Evolutionary conservation across 2,888 invertebrate genomes (phyloP), one percentile per base, ranked within the genome.

Genomic region (Drosophila infuscata): DNA sequence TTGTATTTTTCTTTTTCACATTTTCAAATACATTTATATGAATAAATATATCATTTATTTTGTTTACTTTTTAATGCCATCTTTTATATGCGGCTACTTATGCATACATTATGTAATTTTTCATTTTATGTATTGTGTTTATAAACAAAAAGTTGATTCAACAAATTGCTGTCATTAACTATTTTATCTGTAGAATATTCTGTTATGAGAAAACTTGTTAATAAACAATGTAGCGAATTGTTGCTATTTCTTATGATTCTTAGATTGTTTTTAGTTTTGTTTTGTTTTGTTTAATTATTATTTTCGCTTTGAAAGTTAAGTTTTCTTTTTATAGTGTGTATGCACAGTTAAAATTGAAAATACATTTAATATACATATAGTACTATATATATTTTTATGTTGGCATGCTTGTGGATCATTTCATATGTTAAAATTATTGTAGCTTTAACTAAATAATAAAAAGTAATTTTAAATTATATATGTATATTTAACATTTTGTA

Each of bases 401-500:
- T 82, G 80, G 76, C 73, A 80, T 76, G 69, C 80, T 76, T 79
- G 25, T 75, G 79, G 73, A 73, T 79, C 53, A 35, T 70, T 66
- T 64, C 29, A 62, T 59, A 76, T 70, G 63, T 73, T 83, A 76
- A 82, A 83, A 83, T 83, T 81, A 79, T 79, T 81, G 81, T 79
- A 83, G 83, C 69, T 81, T 83, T 83, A 81, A 73, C 76, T 80
- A 88, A 82, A 86, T 78, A 81, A 88, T 90, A 87, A 81, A 76
- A 84, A 69, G 66, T 88, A 89, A 74, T 70, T 83, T 79, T 90
- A 81, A 90, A 89, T 82, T 81, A 89, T 87, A 86, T 73, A 91
- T 91, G 77, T 81, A 88, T 91, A 91, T 87, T 89, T 90, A 91
- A 89, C 89, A 89, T 81, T 89, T 91, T 91, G 90, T 86, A 87